A percentile compares a stretch with the other conserved stretches of the same genome.
phyloP scores from a whole-genome alignment of 2,113 vertebrate genomes.

The Neolamprologus caudopunctatus region DNA sequence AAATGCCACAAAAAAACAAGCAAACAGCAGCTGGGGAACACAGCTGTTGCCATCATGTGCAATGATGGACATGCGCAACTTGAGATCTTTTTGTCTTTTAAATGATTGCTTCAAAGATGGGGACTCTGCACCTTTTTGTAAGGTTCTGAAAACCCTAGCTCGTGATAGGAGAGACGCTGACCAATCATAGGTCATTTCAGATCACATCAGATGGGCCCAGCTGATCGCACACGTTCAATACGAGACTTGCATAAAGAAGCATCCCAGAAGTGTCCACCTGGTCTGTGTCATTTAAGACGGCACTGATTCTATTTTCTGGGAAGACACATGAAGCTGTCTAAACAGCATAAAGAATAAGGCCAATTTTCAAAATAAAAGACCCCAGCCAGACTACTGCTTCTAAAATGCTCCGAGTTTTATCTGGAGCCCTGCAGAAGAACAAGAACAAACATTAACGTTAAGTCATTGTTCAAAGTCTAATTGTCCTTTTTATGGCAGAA shows the following conservation, averaged over 20 bases:
- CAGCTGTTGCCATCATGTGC: neutral
- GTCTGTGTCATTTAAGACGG: neutral
- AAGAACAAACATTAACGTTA: neutral
- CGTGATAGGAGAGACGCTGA: neutral
- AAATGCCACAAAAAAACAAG: neutral
- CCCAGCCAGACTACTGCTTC: neutral
- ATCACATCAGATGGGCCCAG: neutral
- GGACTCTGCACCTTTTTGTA: neutral
- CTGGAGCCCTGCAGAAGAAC: neutral
- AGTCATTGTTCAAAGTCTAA: neutral
- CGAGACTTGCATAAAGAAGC: neutral
- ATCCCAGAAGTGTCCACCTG: neutral
- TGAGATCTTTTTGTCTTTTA: neutral
- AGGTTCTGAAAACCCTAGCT: neutral
- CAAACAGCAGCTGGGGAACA: neutral
- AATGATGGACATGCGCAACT: neutral
- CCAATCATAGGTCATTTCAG: neutral
- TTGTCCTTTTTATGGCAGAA: neutral
- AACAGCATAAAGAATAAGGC: neutral
- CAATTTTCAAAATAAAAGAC: neutral
- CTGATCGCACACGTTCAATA: neutral
- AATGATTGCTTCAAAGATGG: neutral
- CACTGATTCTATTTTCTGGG: neutral
- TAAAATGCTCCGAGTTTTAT: neutral
- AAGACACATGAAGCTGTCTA: neutral